Evolutionary conservation across 53 echinoderm and acorn worm species (phyloP), one percentile per base, ranked within the genome.

Genomic region (Luidia sarsii): DNA sequence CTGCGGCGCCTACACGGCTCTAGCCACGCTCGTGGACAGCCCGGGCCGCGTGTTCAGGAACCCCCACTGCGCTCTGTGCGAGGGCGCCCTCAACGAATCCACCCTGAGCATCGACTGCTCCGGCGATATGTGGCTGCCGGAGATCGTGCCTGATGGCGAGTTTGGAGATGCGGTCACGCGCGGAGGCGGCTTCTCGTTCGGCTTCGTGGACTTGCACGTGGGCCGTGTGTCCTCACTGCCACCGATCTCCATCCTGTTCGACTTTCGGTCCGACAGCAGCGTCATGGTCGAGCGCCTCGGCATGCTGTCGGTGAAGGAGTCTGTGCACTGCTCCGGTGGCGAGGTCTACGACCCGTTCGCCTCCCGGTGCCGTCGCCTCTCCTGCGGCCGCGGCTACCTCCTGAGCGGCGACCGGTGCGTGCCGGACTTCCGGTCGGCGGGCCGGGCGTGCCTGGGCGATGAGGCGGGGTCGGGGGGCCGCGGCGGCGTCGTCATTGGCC

Each of bases 331-430:
- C 31, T 43, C 70, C 7, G 21, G 6, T 1, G 55, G 64, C 14
- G 80, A 87, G 50, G 87, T 87, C 11, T 87, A 55, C 55, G 87
- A 81, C 16, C 87, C 81, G 3, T 87, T 87, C 22, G 45, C 29
- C 37, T 65, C 65, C 19, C 31, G 33, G 3, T 87, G 87, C 33
- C 61, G 52, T 23, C 36, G 30, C 1, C 39, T 86, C 72, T 50
- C 84, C 3, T 84, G 84, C 29, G 15, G 72, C 15, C 33, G 62
- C 1, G 84, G 84, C 22, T 84, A 84, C 53, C 27, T 73, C n/a
- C 39, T 84, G 1, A n/a, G 39, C 1, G 84, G 22, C 3, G 11
- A 45, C 41, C 36, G 64, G 8, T 84, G 73, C 64, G 39, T 77
- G 13, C 77, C 33, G 7, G 61, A 77, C 32, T 32, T 61, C 29